These are phyloP conservation scores for Cyprinodon variegatus DNA, from an alignment of 2,113 vertebrate genomes.

Conservation along the genomic window DNA sequence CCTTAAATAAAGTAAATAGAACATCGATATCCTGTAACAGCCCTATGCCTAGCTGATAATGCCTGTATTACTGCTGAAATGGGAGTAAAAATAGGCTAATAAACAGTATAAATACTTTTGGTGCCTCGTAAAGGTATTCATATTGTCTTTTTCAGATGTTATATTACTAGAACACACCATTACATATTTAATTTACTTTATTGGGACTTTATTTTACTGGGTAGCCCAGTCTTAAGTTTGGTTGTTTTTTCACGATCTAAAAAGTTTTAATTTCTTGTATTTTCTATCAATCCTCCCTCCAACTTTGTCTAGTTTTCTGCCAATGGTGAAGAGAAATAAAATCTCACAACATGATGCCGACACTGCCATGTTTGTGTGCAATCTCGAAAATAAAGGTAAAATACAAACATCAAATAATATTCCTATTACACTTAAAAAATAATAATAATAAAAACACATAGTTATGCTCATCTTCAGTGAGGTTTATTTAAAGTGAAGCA, in stretches of 20 bases:
- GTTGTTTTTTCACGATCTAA: not conserved
- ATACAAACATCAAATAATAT: slow-evolving; percentile 3
- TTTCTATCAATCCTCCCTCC: not conserved
- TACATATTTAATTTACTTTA: not conserved
- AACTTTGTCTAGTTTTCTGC: not conserved
- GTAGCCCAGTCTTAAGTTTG: not conserved
- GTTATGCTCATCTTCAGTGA: not conserved
- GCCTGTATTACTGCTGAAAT: slow-evolving; percentile 5
- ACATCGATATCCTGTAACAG: slow-evolving; percentile 22
- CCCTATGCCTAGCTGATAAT: slow-evolving; percentile 19
- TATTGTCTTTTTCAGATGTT: not conserved
- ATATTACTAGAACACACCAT: not conserved
- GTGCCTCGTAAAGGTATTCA: not conserved
- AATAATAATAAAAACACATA: not conserved
- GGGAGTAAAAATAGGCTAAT: too few species aligned
- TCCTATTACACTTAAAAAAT: not conserved
- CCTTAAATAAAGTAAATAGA: slow-evolving; percentile 30
- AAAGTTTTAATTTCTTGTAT: not conserved
- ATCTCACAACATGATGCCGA: not conserved
- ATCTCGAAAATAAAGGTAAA: not conserved
- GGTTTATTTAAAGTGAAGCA: slow-evolving; percentile 32
- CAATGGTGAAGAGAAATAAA: not conserved
- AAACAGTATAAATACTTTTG: not conserved
- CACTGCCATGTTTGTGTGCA: not conserved
- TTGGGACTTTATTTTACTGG: not conserved